Percentiles rank a stretch among this genome's conserved stretches.
Evolutionary conservation across 2,113 vertebrate genomes (phyloP).

Genomic region (Pelecanus crispus): DNA sequence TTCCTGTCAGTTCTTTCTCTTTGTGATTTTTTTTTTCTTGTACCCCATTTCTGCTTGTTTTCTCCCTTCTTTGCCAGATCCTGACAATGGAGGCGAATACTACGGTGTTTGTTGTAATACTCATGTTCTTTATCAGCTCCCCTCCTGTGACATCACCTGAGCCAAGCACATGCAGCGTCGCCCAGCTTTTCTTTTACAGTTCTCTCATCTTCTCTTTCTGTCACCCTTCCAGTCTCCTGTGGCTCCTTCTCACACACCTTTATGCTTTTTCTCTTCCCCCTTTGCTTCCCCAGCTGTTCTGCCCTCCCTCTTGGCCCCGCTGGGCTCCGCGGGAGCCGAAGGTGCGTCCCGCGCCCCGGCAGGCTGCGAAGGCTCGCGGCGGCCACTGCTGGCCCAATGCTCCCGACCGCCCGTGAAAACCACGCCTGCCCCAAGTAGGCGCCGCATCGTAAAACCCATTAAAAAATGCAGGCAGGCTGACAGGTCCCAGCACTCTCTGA

Average conservation of each 20-base stretch:
- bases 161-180: neutral
- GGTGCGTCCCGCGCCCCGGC: fast-evolving
- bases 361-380: fast-evolving
- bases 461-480: neutral
- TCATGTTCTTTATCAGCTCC: neutral
- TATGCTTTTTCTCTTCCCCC: neutral
- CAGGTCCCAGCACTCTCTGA: neutral
- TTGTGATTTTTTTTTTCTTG: neutral
- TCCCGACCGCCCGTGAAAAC: fast-evolving
- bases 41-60: neutral
- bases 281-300: neutral
- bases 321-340: fast-evolving
- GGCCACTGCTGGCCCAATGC: neutral
- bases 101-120: fast-evolving
- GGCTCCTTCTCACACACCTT: neutral
- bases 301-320: neutral
- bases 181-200: neutral
- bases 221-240: neutral
- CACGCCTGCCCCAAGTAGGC: fast-evolving
- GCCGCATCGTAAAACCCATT: fast-evolving
- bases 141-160: neutral
- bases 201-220: neutral
- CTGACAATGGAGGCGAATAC: neutral
- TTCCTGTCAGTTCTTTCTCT: neutral
- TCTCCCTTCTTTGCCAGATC: neutral